Evolutionary conservation across 2,113 vertebrate species (phyloP).

Genomic region (Lagopus muta): DNA sequence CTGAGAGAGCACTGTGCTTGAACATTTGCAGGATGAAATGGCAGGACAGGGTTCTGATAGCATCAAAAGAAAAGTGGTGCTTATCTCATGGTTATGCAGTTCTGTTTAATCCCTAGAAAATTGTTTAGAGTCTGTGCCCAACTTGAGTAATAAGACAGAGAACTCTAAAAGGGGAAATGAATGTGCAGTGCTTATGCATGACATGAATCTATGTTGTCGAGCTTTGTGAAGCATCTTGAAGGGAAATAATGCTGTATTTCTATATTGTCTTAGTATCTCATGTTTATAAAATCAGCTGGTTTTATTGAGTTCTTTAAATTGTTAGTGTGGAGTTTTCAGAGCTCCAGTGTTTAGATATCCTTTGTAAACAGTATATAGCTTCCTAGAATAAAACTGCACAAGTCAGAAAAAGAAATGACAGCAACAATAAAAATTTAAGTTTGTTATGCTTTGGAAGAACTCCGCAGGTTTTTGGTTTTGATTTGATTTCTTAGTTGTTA

Average conservation of each 20-base stretch:
- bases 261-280: background rate
- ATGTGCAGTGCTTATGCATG: background rate
- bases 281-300: background rate
- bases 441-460: background rate
- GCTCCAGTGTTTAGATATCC: background rate
- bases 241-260: background rate
- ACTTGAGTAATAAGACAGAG: background rate
- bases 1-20: background rate
- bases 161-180: background rate
- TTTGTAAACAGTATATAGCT: background rate
- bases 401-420: background rate
- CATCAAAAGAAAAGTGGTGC: background rate
- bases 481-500: background rate
- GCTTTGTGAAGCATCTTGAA: background rate
- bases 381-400: background rate
- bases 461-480: background rate
- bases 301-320: background rate
- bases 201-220: background rate
- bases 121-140: background rate
- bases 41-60: background rate
- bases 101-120: background rate
- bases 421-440: background rate
- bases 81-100: background rate
- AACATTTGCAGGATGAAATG: background rate
- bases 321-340: background rate